Percentiles rank a stretch among this genome's conserved stretches.
Evolutionary conservation across 2,888 invertebrate genomes (phyloP).

Genomic region (Prosopocoilus inquinatus): DNA sequence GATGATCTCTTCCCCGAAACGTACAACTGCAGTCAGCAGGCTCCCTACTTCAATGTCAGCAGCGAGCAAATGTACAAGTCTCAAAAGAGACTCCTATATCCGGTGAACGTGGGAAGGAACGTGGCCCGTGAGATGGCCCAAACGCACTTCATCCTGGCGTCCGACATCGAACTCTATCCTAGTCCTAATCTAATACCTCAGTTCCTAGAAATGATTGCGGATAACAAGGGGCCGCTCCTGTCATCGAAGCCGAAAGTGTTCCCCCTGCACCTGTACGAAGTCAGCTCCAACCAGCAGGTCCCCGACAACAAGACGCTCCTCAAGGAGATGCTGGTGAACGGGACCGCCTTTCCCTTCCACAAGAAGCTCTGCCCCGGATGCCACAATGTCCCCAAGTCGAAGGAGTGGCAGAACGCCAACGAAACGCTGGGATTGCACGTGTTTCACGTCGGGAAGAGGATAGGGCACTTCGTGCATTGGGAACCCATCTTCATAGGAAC

Average conservation of each 20-base stretch:
- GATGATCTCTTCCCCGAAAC: conserved; percentile 60
- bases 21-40: conserved; percentile 69
- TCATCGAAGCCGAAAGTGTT: conserved; percentile 70
- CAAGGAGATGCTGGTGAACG: conserved; percentile 67
- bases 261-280: conserved; percentile 85
- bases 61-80: conserved; percentile 72
- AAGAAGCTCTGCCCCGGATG: conserved; percentile 86
- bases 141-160: conserved; percentile 80
- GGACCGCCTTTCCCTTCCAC: conserved; percentile 87
- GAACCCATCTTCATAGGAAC: conserved; percentile 94
- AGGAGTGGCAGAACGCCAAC: conserved; percentile 77
- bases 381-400: conserved; percentile 82
- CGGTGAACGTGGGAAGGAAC: conserved; percentile 87
- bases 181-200: conserved; percentile 76
- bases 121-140: conserved; percentile 81
- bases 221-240: conserved; percentile 65
- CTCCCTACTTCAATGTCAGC: conserved; percentile 69
- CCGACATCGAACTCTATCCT: conserved; percentile 89
- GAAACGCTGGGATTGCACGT: conserved; percentile 73
- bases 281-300: conserved; percentile 65
- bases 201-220: conserved; percentile 82
- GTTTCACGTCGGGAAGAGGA: conserved; percentile 81
- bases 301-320: conserved; percentile 72
- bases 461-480: conserved; percentile 79
- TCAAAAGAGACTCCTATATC: conserved; percentile 79